These are phyloP conservation scores for Reinhardtius hippoglossoides DNA, from an alignment of 2,113 vertebrate species.

Conservation along the genomic window DNA sequence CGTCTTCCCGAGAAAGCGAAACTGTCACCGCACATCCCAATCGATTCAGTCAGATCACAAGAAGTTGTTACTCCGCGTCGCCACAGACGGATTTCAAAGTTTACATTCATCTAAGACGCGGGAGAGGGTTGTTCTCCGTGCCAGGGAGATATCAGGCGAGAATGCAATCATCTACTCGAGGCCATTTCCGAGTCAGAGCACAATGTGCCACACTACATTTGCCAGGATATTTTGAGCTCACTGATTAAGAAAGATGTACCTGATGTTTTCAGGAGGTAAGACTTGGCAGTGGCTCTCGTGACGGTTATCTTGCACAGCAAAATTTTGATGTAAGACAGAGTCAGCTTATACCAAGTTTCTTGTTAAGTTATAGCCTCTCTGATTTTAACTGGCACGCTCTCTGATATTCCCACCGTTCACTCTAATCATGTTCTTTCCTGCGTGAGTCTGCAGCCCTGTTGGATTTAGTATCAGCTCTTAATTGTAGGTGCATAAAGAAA, in stretches of 20 bases:
- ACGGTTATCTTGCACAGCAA: constrained; percentile 54
- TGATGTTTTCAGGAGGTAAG: constrained; percentile 48
- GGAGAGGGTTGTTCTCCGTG: constrained; percentile 9
- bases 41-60: constrained; percentile 60
- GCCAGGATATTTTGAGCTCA: constrained; percentile 62
- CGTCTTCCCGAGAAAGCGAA: constrained; percentile 59
- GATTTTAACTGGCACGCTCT: constrained; percentile 51
- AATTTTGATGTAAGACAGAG: constrained; percentile 37
- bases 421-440: constrained; percentile 38
- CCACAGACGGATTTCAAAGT: constrained; percentile 46
- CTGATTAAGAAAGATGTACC: constrained; percentile 68
- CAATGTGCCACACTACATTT: constrained; percentile 68
- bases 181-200: constrained; percentile 62
- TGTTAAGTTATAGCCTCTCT: constrained; percentile 46
- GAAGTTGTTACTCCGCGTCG: constrained; percentile 44
- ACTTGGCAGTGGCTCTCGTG: constrained; percentile 48
- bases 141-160: constrained; percentile 53
- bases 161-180: constrained; percentile 63
- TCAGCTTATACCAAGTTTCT: constrained; percentile 31
- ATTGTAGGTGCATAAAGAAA: constrained; percentile 30
- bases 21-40: constrained; percentile 46
- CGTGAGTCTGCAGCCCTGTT: background rate
- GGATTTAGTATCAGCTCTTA: constrained; percentile 41
- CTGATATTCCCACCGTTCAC: constrained; percentile 21
- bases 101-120: constrained; percentile 28